These are phyloP conservation scores for Stichodactyla helianthus DNA, from an alignment of 64 coral and sea anemone species.

Conservation along the genomic window DNA sequence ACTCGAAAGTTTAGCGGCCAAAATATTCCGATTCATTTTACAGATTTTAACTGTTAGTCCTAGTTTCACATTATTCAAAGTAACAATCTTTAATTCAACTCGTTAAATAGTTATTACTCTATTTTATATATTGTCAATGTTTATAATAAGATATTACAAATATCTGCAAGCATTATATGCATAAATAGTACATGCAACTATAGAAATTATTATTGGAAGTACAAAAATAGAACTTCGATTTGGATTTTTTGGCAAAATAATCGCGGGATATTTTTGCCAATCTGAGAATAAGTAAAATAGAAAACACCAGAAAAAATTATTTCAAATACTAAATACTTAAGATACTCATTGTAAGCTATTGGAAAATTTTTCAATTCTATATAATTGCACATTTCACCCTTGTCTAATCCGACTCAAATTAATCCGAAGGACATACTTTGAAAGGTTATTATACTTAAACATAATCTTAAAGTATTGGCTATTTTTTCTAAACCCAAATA, in stretches of 20 bases:
- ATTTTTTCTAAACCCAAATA: not conserved
- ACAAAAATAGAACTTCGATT: slow-evolving; percentile 1
- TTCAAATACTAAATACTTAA: not conserved
- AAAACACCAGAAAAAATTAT: not conserved
- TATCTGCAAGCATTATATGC: slow-evolving; percentile 20
- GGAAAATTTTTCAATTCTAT: not conserved
- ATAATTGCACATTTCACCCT: not conserved
- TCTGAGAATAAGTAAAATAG: not conserved
- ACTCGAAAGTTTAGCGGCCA: not conserved
- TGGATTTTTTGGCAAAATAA: not conserved
- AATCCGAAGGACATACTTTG: too few relatives aligned
- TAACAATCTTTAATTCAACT: slow-evolving; percentile 8
- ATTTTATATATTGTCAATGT: slow-evolving; percentile 1
- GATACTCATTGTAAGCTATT: not conserved
- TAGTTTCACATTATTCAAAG: not conserved
- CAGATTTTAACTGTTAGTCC: not conserved
- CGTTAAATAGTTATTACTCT: slow-evolving; percentile 26
- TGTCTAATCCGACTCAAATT: too few relatives aligned
- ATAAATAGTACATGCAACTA: slow-evolving; percentile 22
- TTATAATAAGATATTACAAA: slow-evolving; percentile 6
- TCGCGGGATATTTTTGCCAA: not conserved
- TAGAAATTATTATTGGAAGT: slow-evolving; percentile 7
- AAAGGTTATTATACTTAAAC: too few relatives aligned
- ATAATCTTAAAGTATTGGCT: not conserved
- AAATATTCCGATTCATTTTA: too few relatives aligned